Evolutionary conservation across 2,113 vertebrate genomes (phyloP).

Genomic region (Coptodon bakossiorum): DNA sequence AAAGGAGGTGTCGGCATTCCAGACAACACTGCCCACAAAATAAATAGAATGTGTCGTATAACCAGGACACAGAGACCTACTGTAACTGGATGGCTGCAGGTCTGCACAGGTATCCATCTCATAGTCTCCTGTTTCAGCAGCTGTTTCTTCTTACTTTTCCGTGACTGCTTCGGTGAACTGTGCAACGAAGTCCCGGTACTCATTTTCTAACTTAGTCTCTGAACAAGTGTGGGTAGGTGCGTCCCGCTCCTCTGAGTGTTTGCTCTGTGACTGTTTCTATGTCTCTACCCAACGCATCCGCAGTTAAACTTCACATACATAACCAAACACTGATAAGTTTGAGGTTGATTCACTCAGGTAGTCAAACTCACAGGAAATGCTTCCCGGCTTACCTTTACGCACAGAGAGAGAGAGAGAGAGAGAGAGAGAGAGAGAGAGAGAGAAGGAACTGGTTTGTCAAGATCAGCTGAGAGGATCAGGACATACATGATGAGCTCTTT

Average conservation of each 20-base stretch:
- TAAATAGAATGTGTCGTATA: not conserved
- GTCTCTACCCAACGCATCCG: not conserved
- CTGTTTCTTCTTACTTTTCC: slow-evolving; percentile 29
- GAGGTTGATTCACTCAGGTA: not conserved
- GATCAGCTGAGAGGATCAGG: slow-evolving; percentile 6
- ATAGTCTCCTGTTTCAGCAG: slow-evolving; percentile 36
- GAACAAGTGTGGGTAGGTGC: not conserved
- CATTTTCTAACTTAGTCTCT: slow-evolving; percentile 28
- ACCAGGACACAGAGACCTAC: slow-evolving; percentile 45
- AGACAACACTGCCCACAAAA: not conserved
- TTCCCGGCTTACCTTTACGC: slow-evolving; percentile 39
- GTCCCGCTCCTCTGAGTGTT: not conserved
- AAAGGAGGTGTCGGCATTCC: not conserved
- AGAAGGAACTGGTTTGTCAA: slow-evolving; percentile 61
- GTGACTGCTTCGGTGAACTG: slow-evolving; percentile 36
- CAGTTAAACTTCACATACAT: not conserved
- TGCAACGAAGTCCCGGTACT: slow-evolving; percentile 15
- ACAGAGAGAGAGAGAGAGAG: fast-evolving
- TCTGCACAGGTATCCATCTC: slow-evolving; percentile 69
- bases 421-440: not conserved
- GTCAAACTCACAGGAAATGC: slow-evolving; percentile 1
- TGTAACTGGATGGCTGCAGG: slow-evolving; percentile 50
- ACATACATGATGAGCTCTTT: not conserved
- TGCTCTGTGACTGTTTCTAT: not conserved
- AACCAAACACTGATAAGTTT: not conserved